phyloP scores from a whole-genome alignment of 2,113 vertebrate genomes.

The Falco punctatus region DNA sequence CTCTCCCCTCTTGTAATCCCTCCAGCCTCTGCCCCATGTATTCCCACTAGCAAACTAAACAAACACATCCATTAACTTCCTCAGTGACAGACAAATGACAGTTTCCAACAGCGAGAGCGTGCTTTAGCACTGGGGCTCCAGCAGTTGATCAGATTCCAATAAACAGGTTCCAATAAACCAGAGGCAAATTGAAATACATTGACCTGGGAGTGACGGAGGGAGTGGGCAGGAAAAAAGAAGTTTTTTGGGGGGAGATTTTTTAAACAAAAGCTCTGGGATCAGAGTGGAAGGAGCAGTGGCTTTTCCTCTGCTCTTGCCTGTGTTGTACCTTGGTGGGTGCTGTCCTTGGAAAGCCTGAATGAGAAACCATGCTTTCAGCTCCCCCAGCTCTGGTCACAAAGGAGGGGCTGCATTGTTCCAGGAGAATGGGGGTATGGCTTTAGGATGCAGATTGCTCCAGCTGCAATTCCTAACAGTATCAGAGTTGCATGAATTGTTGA shows the following conservation, averaged over 20 bases:
- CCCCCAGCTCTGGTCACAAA: neutral
- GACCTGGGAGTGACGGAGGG: neutral
- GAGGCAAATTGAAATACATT: neutral
- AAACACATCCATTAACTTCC: constrained; percentile 66
- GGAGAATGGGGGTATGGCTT: neutral
- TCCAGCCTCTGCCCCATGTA: constrained; percentile 24
- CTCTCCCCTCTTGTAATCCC: constrained; percentile 59
- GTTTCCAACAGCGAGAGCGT: constrained; percentile 46
- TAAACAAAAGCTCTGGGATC: neutral
- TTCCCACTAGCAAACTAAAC: constrained; percentile 67
- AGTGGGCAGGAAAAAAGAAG: neutral
- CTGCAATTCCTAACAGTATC: neutral
- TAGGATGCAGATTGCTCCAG: constrained; percentile 6
- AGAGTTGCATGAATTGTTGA: neutral
- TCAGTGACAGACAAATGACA: constrained; percentile 68
- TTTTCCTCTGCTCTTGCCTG: neutral
- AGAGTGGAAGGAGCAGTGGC: neutral
- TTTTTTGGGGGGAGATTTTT: neutral
- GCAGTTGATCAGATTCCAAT: constrained; percentile 51
- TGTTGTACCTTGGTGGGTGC: neutral
- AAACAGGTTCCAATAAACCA: constrained; percentile 42
- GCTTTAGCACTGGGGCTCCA: constrained; percentile 15
- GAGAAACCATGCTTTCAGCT: neutral
- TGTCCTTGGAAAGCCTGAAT: neutral
- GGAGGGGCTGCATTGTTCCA: neutral